Base-by-base conservation (phyloP, 2,113 vertebrate species). In the Phalacrocorax pelagicus region DNA sequence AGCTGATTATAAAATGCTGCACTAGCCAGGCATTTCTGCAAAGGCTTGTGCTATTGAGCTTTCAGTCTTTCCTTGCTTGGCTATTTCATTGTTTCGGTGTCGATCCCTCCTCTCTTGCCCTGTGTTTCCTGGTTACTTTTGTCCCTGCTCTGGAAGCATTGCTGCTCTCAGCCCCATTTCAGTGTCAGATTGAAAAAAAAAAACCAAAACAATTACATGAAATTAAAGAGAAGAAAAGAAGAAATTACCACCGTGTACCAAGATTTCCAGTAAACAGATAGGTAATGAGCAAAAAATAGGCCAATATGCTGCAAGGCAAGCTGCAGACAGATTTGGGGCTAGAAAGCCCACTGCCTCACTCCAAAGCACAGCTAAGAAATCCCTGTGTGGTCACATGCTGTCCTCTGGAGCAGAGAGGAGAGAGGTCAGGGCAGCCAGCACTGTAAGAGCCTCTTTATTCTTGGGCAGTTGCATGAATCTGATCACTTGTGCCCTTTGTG, bases 41-140 rank as follows among this genome's bases (percentile, higher is more conserved):
- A 97, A 96, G 94, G 87, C 96, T 96, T 96, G 96, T 97, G 96
- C 96, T 96, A 97, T 97, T 96, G 96, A 97, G 96, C 90, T 96
- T 97, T 97, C 96, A 95, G 97, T 69, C 97, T 97, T 94, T 72
- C 94, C 97, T 96, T 96, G 95, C 96, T 94, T 94, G 96, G 97
- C 96, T 97, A 97, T 95, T 96, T 97, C 96, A 96, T 97, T 97
- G 97, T 97, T 96, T 97, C 95, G 9, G 66, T 91, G 95, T 95
- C 89, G 93, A 95, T 97, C 96, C 94, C 97, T 97, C 95, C 97
- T 97, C 96, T 97, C 95, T 96, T 95, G 96, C 96, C 96, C 95
- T 93, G 93, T 96, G 96, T 96, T 95, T 96, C 96, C 96, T 96
- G 96, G 96, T 96, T 97, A 95, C 97, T 97, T 97, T 97, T 96